Evolutionary conservation across 2,888 invertebrate species (phyloP).

Genomic region (Heliconius ismenius): DNA sequence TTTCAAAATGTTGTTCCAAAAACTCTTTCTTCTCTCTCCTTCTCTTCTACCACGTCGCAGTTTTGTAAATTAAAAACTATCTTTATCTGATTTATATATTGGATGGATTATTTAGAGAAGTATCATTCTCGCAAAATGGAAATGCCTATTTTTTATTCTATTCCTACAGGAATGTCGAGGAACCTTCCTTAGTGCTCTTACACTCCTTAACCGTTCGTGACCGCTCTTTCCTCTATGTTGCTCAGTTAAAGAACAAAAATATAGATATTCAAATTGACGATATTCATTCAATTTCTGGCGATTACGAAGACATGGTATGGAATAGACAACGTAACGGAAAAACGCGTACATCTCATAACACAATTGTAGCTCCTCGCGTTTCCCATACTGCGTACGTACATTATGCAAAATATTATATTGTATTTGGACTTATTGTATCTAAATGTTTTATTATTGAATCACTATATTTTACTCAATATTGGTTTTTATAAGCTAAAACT

Average conservation of each 20-base stretch:
- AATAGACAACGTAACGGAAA: background rate
- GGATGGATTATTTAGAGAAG: too few relatives aligned
- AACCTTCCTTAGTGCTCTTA: too few relatives aligned
- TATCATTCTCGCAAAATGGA: too few relatives aligned
- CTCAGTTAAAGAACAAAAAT: background rate
- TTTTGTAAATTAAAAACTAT: too few relatives aligned
- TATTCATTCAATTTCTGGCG: background rate
- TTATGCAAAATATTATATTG: background rate
- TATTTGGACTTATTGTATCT: background rate
- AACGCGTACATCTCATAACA: background rate
- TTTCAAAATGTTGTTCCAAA: too few relatives aligned
- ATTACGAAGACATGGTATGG: background rate
- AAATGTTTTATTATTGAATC: background rate
- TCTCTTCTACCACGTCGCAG: too few relatives aligned
- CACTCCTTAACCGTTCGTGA: too few relatives aligned
- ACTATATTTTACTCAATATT: background rate
- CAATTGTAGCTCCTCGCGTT: slow-evolving; percentile 3
- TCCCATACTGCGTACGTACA: background rate
- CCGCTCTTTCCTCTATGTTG: background rate
- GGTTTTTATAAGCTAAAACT: background rate
- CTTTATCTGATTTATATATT: too few relatives aligned
- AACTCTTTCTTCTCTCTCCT: too few relatives aligned
- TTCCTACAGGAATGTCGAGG: too few relatives aligned
- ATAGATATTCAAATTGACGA: background rate
- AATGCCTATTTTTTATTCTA: too few relatives aligned